Conservation (phyloP, 2,888 invertebrate species). For the Torymus tubicola region DNA sequence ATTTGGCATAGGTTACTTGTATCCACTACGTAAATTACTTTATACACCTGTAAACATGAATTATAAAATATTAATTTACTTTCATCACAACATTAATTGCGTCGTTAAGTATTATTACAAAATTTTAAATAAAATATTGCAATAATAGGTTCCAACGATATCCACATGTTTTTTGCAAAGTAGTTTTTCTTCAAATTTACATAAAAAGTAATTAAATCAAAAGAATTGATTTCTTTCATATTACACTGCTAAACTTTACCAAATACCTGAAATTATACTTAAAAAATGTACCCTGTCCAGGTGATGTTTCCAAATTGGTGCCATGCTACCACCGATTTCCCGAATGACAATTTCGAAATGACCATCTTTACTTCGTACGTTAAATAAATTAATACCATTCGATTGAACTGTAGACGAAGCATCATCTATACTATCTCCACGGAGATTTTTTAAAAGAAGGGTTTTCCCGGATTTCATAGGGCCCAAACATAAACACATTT, state of each 20-base stretch:
- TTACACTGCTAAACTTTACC: no score
- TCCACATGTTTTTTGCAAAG: no score
- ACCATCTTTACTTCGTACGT: slow-evolving; percentile 78
- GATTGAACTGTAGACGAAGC: slow-evolving; percentile 89
- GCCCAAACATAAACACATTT: slow-evolving; percentile 84
- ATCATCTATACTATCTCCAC: slow-evolving; percentile 85
- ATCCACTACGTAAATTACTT: slow-evolving; percentile 88
- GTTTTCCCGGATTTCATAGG: slow-evolving; percentile 90
- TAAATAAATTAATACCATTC: slow-evolving; percentile 87
- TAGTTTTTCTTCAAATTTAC: no score
- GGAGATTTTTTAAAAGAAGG: slow-evolving; percentile 85
- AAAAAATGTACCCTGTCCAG: slow-evolving; percentile 78
- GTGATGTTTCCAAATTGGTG: slow-evolving; percentile 88
- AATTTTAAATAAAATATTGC: no score
- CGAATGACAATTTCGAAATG: slow-evolving; percentile 81
- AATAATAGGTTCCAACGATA: no score
- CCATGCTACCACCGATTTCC: slow-evolving; percentile 90
- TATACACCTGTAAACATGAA: slow-evolving; percentile 64
- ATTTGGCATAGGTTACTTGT: slow-evolving; percentile 91
- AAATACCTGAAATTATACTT: background rate
- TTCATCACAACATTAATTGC: background rate
- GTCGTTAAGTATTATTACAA: no score
- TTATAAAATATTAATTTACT: background rate
- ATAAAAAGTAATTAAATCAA: no score
- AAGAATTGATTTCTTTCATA: no score